Conservation (phyloP, 2,888 invertebrate species). For the Calameuta pallipes region DNA sequence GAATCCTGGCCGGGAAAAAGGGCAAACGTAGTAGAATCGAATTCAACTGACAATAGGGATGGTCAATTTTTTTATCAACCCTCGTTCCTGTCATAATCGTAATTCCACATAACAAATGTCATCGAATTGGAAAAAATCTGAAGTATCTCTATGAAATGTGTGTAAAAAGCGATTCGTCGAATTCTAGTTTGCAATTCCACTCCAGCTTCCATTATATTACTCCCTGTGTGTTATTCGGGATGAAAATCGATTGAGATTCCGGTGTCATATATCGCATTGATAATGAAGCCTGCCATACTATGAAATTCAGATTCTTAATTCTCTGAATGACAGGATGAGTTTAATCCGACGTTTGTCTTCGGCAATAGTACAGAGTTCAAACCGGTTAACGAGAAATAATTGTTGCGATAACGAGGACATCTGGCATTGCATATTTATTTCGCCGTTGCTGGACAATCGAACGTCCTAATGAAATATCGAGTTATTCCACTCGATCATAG, state of each 20-base stretch:
- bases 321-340: not conserved
- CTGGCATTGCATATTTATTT: not conserved
- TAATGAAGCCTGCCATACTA: not conserved
- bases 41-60: not conserved
- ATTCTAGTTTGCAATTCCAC: not conserved
- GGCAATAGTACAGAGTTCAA: not conserved
- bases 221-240: not conserved
- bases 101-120: not conserved
- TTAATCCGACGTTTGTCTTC: not conserved
- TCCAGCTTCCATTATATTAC: not conserved
- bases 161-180: not conserved
- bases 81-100: not conserved
- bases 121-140: not conserved
- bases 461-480: not conserved
- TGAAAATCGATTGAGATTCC: not conserved
- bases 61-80: not conserved
- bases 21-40: not conserved
- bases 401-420: constrained; percentile 10
- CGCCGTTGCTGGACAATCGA: not conserved
- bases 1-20: not conserved
- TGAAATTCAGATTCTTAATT: not conserved
- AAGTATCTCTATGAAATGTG: not conserved
- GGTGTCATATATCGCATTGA: too few species aligned
- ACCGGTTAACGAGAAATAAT: constrained; percentile 21
- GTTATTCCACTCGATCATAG: not conserved